Percentiles rank a stretch among this genome's conserved stretches.
phyloP scores from a whole-genome alignment of 2,888 invertebrate species.

The Chloromyia formosa region DNA sequence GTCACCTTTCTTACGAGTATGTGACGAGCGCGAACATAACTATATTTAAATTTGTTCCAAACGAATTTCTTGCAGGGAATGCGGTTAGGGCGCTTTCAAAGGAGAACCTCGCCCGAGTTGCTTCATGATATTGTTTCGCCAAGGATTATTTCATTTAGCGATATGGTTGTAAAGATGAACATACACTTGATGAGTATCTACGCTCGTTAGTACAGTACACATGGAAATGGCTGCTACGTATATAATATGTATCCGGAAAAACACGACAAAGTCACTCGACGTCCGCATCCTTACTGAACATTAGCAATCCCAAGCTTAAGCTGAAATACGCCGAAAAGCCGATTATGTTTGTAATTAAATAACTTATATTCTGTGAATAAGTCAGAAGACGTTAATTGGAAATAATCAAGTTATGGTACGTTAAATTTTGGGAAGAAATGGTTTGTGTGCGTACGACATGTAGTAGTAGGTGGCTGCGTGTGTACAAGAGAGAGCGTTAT shows the following conservation, averaged over 20 bases:
- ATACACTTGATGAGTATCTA: no score
- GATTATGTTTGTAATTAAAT: constrained; percentile 21
- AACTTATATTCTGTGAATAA: constrained; percentile 25
- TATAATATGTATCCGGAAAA: no score
- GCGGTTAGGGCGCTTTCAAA: no score
- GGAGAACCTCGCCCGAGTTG: neutral
- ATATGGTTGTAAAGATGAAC: no score
- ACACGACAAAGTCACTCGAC: no score
- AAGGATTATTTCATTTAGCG: neutral
- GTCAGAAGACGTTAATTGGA: neutral
- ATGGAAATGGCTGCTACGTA: no score
- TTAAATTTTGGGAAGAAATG: neutral
- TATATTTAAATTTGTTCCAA: constrained; percentile 6
- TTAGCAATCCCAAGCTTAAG: neutral
- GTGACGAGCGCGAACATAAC: neutral
- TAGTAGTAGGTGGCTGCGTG: no score
- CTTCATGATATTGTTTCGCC: neutral
- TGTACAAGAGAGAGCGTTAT: no score
- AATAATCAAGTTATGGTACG: neutral
- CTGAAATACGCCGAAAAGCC: neutral
- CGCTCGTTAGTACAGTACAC: no score
- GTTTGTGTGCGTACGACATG: no score
- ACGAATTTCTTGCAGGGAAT: neutral
- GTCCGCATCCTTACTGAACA: no score
- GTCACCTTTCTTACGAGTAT: constrained; percentile 7